These are phyloP conservation scores for Deladenus siricidicola DNA, from an alignment of 2,888 invertebrate genomes.

Conservation along the genomic window DNA sequence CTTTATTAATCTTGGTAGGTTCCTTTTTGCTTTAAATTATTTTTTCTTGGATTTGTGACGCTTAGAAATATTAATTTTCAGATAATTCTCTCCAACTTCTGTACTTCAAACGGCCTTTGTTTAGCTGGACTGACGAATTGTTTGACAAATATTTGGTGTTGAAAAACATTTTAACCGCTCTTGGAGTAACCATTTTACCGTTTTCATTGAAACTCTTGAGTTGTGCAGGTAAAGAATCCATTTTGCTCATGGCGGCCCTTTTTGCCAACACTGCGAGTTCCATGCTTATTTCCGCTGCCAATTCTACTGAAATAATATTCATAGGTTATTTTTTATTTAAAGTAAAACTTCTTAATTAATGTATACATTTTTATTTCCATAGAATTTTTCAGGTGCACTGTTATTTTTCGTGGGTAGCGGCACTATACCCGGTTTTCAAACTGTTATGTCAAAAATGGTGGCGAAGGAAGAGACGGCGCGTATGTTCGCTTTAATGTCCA, in stretches of 20 bases:
- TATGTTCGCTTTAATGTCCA: conserved; percentile 34
- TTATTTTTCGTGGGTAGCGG: conserved; percentile 37
- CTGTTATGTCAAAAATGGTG: conserved; percentile 48
- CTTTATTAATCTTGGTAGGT: conserved; percentile 40
- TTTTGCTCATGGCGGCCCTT: conserved; percentile 38
- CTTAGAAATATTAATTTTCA: conserved; percentile 20
- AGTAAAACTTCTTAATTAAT: neutral
- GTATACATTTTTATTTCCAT: neutral
- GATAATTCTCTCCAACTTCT: conserved; percentile 37
- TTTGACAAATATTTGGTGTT: conserved; percentile 34
- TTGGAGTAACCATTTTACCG: conserved; percentile 28
- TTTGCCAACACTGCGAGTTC: conserved; percentile 25
- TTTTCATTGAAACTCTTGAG: conserved; percentile 27
- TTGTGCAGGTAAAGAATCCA: conserved; percentile 42
- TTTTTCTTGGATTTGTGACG: neutral
- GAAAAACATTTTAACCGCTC: conserved; percentile 18
- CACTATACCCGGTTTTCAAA: conserved; percentile 43
- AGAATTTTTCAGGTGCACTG: conserved; percentile 31
- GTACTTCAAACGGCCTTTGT: conserved; percentile 41
- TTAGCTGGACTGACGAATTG: conserved; percentile 41
- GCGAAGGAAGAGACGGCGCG: conserved; percentile 47
- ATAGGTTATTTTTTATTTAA: conserved; percentile 26
- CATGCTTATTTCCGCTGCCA: conserved; percentile 34
- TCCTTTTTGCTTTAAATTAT: neutral
- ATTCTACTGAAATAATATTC: conserved; percentile 34